Evolutionary conservation across 2,797 vertebrate species (phyloP).

Genomic region (Fundulus diaphanus): DNA sequence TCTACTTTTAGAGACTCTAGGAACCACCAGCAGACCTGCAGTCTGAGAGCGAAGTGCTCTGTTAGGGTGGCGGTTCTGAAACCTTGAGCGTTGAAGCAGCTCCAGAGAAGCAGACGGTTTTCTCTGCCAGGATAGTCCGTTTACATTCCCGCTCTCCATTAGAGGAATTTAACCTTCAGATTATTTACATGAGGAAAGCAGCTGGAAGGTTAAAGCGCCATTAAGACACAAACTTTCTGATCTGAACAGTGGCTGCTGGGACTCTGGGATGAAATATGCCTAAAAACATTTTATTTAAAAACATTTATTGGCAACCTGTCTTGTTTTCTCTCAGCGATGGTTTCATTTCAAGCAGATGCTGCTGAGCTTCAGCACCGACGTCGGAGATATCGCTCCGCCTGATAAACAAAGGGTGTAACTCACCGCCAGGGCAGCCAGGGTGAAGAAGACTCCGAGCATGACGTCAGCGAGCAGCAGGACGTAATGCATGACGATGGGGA

Average conservation of each 20-base stretch:
- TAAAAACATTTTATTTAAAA: no score
- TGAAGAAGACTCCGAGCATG: background rate
- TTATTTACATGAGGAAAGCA: background rate
- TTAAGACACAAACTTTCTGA: background rate
- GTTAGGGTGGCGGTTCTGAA: background rate
- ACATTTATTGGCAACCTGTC: no score
- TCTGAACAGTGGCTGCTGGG: background rate
- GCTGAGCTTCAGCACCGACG: no score
- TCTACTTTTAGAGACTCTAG: no score
- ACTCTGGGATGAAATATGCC: no score
- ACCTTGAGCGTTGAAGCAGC: background rate
- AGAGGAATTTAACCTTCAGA: background rate
- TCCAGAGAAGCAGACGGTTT: background rate
- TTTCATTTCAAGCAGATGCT: no score
- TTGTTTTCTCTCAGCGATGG: no score
- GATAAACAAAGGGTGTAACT: background rate
- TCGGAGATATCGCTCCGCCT: no score
- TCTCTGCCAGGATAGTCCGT: background rate
- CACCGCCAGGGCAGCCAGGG: conserved; percentile 13
- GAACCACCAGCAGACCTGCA: no score
- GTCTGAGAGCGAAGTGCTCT: no score
- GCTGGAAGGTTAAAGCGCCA: no score
- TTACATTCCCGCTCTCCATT: background rate
- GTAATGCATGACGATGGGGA: conserved; percentile 7
- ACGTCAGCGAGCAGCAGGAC: background rate